Percentiles rank a stretch among this genome's conserved stretches.
These are phyloP conservation scores for Jaculus jaculus DNA, from an alignment of 2,113 vertebrate species.

Conservation along the genomic window DNA sequence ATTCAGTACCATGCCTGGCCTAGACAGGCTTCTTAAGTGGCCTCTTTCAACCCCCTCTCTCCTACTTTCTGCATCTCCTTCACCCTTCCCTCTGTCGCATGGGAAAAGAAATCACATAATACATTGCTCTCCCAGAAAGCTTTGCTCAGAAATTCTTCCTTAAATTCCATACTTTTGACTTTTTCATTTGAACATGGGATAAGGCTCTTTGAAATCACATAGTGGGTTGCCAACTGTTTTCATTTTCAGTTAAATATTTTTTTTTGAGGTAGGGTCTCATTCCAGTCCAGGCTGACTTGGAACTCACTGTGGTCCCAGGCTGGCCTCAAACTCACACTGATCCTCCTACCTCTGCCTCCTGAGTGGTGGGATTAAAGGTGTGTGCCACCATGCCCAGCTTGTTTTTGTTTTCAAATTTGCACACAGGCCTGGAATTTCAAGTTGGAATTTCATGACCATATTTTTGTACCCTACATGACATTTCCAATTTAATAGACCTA, in stretches of 20 bases:
- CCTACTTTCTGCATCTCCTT: not conserved
- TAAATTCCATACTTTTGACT: not conserved
- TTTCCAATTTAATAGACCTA: not conserved
- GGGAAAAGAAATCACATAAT: not conserved
- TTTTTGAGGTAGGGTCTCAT: too few relatives aligned
- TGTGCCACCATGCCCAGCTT: too few relatives aligned
- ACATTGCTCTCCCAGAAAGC: not conserved
- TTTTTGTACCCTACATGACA: not conserved
- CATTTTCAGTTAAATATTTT: too few relatives aligned
- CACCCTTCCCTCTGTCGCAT: not conserved
- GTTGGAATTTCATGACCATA: not conserved
- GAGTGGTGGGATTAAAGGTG: too few relatives aligned
- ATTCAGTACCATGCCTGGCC: too few relatives aligned
- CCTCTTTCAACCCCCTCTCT: not conserved
- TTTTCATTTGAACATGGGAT: slow-evolving; percentile 17
- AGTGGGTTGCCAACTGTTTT: not conserved
- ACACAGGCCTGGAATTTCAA: not conserved
- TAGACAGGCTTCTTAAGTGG: not conserved
- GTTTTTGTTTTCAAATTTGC: slow-evolving; percentile 1
- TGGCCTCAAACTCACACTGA: too few relatives aligned
- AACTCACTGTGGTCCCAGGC: too few relatives aligned
- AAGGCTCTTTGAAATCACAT: slow-evolving; percentile 21
- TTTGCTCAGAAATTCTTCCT: not conserved
- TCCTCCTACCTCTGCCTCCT: too few relatives aligned
- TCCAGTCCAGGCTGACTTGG: too few relatives aligned